phyloP scores from a whole-genome alignment of 2,113 vertebrate species.

The Bubo blakistoni region DNA sequence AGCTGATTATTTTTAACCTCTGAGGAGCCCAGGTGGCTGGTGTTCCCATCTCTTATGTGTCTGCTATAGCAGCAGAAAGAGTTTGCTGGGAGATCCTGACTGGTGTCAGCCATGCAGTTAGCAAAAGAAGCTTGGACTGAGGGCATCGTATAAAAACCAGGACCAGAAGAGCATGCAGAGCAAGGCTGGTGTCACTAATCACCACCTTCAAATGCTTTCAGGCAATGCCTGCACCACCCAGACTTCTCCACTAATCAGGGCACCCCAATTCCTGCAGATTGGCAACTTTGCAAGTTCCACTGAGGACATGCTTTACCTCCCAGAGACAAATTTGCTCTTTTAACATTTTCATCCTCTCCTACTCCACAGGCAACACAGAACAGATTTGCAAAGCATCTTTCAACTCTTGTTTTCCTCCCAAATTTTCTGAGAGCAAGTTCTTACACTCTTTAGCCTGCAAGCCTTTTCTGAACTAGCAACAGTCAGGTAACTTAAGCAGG shows the following conservation, averaged over 20 bases:
- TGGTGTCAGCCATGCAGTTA: not conserved
- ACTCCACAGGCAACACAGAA: not conserved
- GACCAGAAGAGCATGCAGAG: not conserved
- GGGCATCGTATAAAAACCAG: not conserved
- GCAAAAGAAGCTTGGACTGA: not conserved
- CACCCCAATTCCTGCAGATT: not conserved
- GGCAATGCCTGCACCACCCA: not conserved
- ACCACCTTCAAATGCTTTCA: not conserved
- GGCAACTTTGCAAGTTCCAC: not conserved
- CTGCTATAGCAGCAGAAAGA: not conserved
- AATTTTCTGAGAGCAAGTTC: not conserved
- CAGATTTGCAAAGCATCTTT: not conserved
- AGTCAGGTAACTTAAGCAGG: not conserved
- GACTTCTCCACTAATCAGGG: rapidly evolving
- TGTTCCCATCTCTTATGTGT: not conserved
- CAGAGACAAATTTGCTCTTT: not conserved
- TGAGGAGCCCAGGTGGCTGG: not conserved
- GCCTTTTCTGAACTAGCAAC: not conserved
- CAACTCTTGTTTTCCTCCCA: not conserved
- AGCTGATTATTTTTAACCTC: not conserved
- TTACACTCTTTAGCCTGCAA: not conserved
- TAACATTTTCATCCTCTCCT: not conserved
- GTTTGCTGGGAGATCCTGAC: not conserved
- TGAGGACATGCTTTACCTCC: not conserved
- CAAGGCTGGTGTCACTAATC: not conserved